Evolutionary conservation across 2,113 vertebrate genomes (phyloP), one percentile per base, ranked within the genome.

Genomic region (Protobothrops flavoviridis): DNA sequence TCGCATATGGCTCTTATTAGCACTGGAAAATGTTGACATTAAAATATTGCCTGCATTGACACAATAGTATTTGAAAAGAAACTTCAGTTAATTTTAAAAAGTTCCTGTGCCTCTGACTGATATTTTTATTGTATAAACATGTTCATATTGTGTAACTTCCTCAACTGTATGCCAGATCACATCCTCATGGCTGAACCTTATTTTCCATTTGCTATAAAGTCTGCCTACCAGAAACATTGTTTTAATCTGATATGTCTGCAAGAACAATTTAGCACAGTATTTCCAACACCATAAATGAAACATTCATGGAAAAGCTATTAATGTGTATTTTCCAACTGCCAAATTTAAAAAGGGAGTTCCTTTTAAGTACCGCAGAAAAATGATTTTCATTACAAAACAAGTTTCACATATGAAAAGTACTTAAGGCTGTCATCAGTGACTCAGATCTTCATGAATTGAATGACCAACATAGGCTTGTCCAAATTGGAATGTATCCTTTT

Each of bases 91-190:
- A 17, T 93, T 59, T 43, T 92, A 85, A 53, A 92, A 94, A 89
- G 53, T 92, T 48, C 33, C 69, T 95, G 0, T 94, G 33, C 95
- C 74, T 96, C 69, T 92, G 93, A 17, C 61, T 90, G 64, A 91
- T 95, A 48, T 90, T 94, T 91, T 93, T 91, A 85, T 74, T 94
- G 21, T 13, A 53, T 1, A 8, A 94, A 94, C 56, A 92, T 88
- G 12, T 94, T 95, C 69, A 7, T 48, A 88, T 91, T 95, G 55
- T 59, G 52, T 87, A 92, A 95, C 64, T 96, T 94, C n/a, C 64
- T 81, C 21, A n/a, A 55, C 8, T 87, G 91, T 6, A 2, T 92
- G 87, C 52, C 20, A 93, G 13, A 89, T 94, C 10, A 0, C 13
- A 24, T 57, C 24, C 93, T 95, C 3, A 0, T 9, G 90, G 8